These are phyloP conservation scores for Baccha elongata DNA, from an alignment of 2,888 invertebrate genomes.

Conservation along the genomic window DNA sequence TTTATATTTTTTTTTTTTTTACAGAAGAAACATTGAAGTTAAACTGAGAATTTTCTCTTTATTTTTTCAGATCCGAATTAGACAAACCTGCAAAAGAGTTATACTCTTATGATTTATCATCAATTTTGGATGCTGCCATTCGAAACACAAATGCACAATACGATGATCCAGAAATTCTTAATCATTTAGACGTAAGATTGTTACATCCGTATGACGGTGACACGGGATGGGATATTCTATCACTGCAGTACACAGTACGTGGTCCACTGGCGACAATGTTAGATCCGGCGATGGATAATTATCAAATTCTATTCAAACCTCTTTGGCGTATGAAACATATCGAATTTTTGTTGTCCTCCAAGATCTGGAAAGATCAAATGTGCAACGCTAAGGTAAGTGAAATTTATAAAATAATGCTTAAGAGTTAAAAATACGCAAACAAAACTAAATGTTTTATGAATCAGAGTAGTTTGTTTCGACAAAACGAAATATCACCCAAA, in stretches of 20 bases:
- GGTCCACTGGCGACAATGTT: conserved; percentile 82
- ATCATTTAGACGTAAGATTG: conserved; percentile 92
- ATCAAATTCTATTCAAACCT: conserved; percentile 81
- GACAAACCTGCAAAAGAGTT: conserved; percentile 93
- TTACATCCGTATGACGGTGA: conserved; percentile 82
- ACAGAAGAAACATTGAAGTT: not conserved
- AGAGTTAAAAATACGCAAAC: too few species aligned
- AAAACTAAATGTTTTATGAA: too few species aligned
- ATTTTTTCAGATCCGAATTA: conserved; percentile 89
- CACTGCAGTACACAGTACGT: conserved; percentile 81
- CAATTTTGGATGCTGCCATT: conserved; percentile 92
- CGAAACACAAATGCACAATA: conserved; percentile 96
- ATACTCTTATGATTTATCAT: conserved; percentile 93
- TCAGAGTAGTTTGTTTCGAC: too few species aligned
- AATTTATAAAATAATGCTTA: too few species aligned
- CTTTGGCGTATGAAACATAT: conserved; percentile 82
- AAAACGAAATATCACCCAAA: too few species aligned
- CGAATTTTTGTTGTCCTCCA: conserved; percentile 81
- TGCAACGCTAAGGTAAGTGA: conserved; percentile 81
- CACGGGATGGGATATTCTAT: conserved; percentile 82
- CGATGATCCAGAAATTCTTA: conserved; percentile 95
- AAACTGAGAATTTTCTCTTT: not conserved
- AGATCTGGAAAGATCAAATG: conserved; percentile 82
- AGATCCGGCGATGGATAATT: conserved; percentile 81
- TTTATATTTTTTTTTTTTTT: not conserved